phyloP scores from a whole-genome alignment of 2,797 vertebrate genomes.

The Schizopygopsis malacanthus region DNA sequence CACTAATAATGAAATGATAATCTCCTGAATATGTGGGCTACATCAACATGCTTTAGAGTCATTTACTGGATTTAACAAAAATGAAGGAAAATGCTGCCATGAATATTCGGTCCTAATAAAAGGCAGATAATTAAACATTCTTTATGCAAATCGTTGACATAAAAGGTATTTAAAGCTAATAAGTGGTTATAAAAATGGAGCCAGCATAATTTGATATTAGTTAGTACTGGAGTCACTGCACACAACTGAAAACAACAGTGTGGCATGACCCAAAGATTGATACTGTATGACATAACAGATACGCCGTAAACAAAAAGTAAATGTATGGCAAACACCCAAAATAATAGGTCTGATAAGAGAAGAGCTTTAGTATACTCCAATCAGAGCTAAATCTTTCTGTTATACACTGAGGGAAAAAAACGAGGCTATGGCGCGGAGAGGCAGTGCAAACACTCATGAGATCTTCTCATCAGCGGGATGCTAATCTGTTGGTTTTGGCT shows the following conservation, averaged over 20 bases:
- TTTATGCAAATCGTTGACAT: conserved; percentile 38
- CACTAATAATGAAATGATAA: conserved; percentile 47
- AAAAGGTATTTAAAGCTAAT: conserved; percentile 22
- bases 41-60: conserved; percentile 49
- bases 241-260: not conserved
- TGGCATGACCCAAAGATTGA: not conserved
- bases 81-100: conserved; percentile 32
- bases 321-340: not conserved
- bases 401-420: conserved; percentile 6
- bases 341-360: not conserved
- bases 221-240: not conserved
- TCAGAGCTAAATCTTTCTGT: not conserved
- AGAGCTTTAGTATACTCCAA: not conserved
- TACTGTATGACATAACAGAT: not conserved
- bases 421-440: not conserved
- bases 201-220: not conserved
- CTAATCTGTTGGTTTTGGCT: conserved; percentile 46
- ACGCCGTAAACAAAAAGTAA: not conserved
- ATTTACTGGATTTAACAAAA: conserved; percentile 53
- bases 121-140: conserved; percentile 12
- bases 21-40: conserved; percentile 37
- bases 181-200: conserved; percentile 13
- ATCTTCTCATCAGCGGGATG: conserved; percentile 51
- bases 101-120: conserved; percentile 38
- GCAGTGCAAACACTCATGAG: conserved; percentile 27